Conservation (phyloP, 2,113 vertebrate genomes). For the Cephalopterus ornatus region DNA sequence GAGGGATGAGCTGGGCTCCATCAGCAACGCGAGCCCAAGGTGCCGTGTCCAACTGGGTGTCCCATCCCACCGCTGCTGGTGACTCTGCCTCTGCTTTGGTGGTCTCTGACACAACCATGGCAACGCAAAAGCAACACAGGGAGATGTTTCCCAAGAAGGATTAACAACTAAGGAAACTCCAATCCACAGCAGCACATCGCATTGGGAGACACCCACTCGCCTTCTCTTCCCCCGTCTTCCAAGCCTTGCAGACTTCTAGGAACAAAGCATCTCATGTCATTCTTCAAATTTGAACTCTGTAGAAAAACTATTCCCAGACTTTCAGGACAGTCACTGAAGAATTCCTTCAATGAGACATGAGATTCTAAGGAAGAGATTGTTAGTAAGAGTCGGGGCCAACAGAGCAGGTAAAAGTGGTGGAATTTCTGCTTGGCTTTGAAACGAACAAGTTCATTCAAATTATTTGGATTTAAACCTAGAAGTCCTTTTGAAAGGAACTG, state of each 20-base stretch:
- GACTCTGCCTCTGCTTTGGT: background rate
- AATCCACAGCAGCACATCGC: fast-evolving
- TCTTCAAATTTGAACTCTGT: background rate
- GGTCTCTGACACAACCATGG: fast-evolving
- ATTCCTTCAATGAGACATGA: background rate
- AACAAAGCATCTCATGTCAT: background rate
- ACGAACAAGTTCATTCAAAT: fast-evolving
- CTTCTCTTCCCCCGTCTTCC: background rate
- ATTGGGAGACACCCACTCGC: fast-evolving
- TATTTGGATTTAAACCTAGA: background rate
- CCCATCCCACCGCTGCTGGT: fast-evolving
- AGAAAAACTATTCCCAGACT: background rate
- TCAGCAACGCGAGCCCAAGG: background rate
- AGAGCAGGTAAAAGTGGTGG: background rate
- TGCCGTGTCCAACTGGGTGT: fast-evolving
- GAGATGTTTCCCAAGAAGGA: fast-evolving
- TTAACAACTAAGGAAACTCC: background rate
- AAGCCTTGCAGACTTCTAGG: background rate
- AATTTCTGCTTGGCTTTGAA: background rate
- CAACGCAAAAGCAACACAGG: background rate
- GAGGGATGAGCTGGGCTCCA: background rate
- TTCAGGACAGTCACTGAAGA: background rate
- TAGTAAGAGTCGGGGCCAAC: background rate
- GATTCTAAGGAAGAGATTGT: background rate
- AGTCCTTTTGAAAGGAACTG: background rate